These are phyloP conservation scores for Pelmatolapia mariae DNA, from an alignment of 2,113 vertebrate species.

Conservation along the genomic window DNA sequence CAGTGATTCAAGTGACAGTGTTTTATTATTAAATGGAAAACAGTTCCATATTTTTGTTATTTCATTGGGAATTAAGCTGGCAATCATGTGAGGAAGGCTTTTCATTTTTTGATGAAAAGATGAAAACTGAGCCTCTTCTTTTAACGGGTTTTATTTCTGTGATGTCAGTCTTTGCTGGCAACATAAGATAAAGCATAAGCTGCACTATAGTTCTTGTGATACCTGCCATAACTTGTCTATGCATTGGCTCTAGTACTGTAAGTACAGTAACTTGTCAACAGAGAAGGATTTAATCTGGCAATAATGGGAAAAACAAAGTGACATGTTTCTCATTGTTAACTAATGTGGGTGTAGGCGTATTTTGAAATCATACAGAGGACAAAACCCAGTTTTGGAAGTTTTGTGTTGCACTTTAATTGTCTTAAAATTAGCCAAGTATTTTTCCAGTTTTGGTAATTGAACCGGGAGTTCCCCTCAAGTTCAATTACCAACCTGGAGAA, in stretches of 20 bases:
- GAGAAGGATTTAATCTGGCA: background rate
- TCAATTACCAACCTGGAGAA: background rate
- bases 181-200: background rate
- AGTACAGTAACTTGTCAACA: background rate
- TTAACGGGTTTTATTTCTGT: background rate
- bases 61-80: background rate
- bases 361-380: background rate
- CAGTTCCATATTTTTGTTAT: background rate
- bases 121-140: background rate
- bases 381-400: background rate
- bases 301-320: background rate
- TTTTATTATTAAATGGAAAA: background rate
- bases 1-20: background rate
- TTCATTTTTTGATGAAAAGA: background rate
- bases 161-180: background rate
- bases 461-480: background rate
- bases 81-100: background rate
- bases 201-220: background rate
- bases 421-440: background rate
- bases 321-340: background rate
- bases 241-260: background rate
- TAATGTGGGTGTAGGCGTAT: background rate
- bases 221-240: background rate
- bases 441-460: background rate
- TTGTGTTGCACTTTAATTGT: background rate